These are phyloP conservation scores for Mus minutoides DNA, from an alignment of 2,797 vertebrate species.

Conservation along the genomic window DNA sequence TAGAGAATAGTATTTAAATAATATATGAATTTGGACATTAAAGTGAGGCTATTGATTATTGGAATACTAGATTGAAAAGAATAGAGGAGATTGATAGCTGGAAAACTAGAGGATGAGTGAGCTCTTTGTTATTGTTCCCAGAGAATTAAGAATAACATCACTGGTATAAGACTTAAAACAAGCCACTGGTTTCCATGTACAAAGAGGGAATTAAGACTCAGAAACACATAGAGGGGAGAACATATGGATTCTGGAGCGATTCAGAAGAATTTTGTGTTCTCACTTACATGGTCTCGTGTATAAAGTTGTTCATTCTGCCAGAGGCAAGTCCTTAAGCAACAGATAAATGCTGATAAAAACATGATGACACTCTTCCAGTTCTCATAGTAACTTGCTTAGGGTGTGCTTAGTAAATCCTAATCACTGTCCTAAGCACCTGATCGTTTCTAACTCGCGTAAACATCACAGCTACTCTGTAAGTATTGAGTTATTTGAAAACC, in stretches of 20 bases:
- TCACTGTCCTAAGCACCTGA: not conserved
- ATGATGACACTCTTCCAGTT: not conserved
- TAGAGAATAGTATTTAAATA: not conserved
- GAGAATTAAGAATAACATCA: not conserved
- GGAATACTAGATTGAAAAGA: not conserved
- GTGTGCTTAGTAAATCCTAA: not conserved
- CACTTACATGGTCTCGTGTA: not conserved
- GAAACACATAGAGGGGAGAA: not conserved
- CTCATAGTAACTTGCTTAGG: not conserved
- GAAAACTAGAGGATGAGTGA: not conserved
- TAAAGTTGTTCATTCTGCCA: not conserved
- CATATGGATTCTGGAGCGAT: not conserved
- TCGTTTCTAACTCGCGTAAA: not conserved
- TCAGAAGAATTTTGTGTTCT: conserved; percentile 38
- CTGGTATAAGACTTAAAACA: not conserved
- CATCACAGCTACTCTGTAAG: not conserved
- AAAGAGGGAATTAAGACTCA: conserved; percentile 11
- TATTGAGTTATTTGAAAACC: not conserved
- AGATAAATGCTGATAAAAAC: not conserved
- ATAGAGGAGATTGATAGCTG: not conserved
- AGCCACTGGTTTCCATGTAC: not conserved
- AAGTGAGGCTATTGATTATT: not conserved
- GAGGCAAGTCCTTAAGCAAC: not conserved
- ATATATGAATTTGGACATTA: conserved; percentile 3
- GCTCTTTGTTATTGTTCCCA: not conserved